phyloP scores from a whole-genome alignment of 2,888 invertebrate genomes.

The Callosobruchus maculatus region DNA sequence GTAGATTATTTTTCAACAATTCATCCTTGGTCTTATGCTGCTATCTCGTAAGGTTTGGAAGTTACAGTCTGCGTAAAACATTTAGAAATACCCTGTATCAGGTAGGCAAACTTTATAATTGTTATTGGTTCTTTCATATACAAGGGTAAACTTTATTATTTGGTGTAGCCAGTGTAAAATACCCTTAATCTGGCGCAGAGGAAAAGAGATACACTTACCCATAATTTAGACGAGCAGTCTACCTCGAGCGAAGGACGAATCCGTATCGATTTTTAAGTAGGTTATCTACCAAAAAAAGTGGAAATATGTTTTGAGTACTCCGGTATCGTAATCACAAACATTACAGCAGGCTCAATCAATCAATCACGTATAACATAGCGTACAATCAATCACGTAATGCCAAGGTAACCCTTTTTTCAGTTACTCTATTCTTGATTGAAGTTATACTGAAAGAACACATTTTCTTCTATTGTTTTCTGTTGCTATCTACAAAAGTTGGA shows the following conservation, averaged over 20 bases:
- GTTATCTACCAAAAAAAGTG: background rate
- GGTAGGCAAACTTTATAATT: too few species aligned
- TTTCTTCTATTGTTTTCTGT: too few species aligned
- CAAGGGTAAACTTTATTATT: too few species aligned
- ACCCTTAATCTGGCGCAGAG: background rate
- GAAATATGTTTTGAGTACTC: background rate
- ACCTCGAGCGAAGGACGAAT: background rate
- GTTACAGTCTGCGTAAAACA: too few species aligned
- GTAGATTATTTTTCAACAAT: too few species aligned
- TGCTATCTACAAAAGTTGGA: too few species aligned
- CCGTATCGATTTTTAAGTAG: background rate
- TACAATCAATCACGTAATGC: background rate
- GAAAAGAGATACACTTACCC: background rate
- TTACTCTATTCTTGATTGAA: too few species aligned
- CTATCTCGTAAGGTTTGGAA: too few species aligned
- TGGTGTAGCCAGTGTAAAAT: background rate
- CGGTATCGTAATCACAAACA: background rate
- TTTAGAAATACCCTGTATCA: too few species aligned
- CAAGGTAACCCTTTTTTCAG: background rate
- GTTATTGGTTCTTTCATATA: too few species aligned
- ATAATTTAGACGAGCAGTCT: background rate
- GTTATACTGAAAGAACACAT: too few species aligned
- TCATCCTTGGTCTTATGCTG: too few species aligned
- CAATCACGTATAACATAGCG: background rate
- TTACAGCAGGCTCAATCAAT: background rate